Base-by-base conservation (phyloP, 2,113 vertebrate genomes). In the Boulengeromyrus knoepffleri region DNA sequence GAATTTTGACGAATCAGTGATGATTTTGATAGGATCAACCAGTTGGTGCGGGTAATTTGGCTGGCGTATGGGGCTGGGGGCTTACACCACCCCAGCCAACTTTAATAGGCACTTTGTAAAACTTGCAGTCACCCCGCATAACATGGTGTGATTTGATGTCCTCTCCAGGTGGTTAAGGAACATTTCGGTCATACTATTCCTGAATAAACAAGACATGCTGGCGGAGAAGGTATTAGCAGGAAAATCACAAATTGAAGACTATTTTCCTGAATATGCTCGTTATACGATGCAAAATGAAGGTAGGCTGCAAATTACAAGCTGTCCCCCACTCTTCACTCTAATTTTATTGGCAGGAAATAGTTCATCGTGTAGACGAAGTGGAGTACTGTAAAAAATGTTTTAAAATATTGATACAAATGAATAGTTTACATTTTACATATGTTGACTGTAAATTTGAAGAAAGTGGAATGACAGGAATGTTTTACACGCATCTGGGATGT, bases 161-260 rank as follows among this genome's bases (percentile, higher is more conserved):
- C 53, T 84, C 90, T 91, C 93, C 91, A 99, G 99, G 96, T 99
- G 98, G 96, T 95, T 99, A 94, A 96, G 98, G 94, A 99, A 97
- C 88, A 99, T 99, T 94, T 99, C 98, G 19, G 97, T 99, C 92
- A 99, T 99, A 94, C 94, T 99, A 92, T 99, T 99, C 95, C 95
- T 99, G 93, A 99, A 99, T 95, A 99, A 99, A 94, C 99, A 99
- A 92, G 99, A 99, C 74, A 97, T 99, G 94, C 94, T 99, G 87
- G 98, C 98, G 86, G 99, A 99, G 89, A 99, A 99, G 92, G 98
- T 99, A 92, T 93, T 99, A 94, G 98, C 99, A 39, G 99, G 99
- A 90, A 99, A 99, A 93, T 99, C 98, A 91, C 98, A 98, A 96
- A 97, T 99, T 17, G 99, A 99, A 95, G 99, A 99, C 96, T 99